phyloP scores from a whole-genome alignment of 2,888 invertebrate genomes.

The Dione vanillae region DNA sequence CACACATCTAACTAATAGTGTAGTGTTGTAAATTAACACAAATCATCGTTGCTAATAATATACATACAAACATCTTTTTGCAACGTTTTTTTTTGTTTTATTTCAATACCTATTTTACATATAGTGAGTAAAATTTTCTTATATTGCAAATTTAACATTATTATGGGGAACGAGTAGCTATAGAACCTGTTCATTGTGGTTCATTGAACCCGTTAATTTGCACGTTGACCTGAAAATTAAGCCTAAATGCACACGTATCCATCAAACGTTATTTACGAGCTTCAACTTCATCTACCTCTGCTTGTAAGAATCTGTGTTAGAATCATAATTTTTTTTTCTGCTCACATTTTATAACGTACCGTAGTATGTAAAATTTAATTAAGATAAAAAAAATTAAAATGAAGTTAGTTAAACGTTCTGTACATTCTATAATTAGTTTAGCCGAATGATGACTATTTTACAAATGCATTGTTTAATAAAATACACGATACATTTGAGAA shows the following conservation, averaged over 20 bases:
- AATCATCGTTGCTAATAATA: not conserved
- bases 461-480: not conserved
- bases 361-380: too few species aligned
- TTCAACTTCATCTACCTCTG: not conserved
- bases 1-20: not conserved
- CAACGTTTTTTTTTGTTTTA: not conserved
- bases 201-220: constrained; percentile 35
- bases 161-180: constrained; percentile 22
- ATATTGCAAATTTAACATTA: constrained; percentile 9
- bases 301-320: not conserved
- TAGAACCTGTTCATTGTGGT: constrained; percentile 26
- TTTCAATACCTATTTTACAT: not conserved
- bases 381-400: too few species aligned
- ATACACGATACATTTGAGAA: not conserved
- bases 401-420: too few species aligned
- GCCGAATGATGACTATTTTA: too few species aligned
- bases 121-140: not conserved
- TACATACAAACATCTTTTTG: not conserved
- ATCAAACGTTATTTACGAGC: constrained; percentile 2
- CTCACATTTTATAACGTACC: too few species aligned
- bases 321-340: not conserved
- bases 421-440: too few species aligned
- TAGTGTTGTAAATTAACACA: not conserved
- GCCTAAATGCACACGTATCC: not conserved
- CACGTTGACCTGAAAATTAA: constrained; percentile 27